Evolutionary conservation across 2,888 invertebrate genomes (phyloP), one percentile per base, ranked within the genome.

Genomic region (Oligia strigilis): DNA sequence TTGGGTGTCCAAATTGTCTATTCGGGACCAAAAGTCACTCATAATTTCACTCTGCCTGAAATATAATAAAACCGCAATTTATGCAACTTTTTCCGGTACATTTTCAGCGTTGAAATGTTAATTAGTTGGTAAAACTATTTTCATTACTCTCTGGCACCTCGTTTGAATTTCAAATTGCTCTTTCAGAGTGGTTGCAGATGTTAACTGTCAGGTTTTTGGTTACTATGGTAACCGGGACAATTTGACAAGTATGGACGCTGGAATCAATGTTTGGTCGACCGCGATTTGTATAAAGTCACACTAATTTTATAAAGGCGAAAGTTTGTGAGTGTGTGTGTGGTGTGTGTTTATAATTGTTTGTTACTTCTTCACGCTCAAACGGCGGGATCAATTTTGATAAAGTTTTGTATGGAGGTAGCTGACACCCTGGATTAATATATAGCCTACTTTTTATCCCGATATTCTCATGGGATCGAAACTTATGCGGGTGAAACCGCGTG

Each of bases 71-170:
- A 77, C 77, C 36, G 66, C 77, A 36, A 19, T 46, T 2, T 60
- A 52, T 74, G 17, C 1, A 60, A 77, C 69, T 71, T 81, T 60
- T 74, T 81, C 70, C 40, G 19, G 46, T 11, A 74, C 9, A 69
- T 76, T 85, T 86, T 64, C 43, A 72, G 69, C 70, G 46, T 64
- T 80, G 46, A 80, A 85, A 78, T 72, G 72, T 75, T 83, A 84
- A 77, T 83, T 83, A 87, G 72, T 77, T 80, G 13, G 40, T 62
- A n/a, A 77, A 87, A 85, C 87, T 85, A 85, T 85, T 80, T 87
- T 77, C 85, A 80, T 83, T 80, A 83, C 60, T 72, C 65, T 64
- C 69, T 46, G 46, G 52, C 67, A 58, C 29, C 76, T 80, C 67
- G 74, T 85, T 83, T 72, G 49, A 80, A 72, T 72, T 87, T 87